Evolutionary conservation across 2,888 invertebrate genomes (phyloP), one percentile per base, ranked within the genome.

Genomic region (Drosophila anomalata): DNA sequence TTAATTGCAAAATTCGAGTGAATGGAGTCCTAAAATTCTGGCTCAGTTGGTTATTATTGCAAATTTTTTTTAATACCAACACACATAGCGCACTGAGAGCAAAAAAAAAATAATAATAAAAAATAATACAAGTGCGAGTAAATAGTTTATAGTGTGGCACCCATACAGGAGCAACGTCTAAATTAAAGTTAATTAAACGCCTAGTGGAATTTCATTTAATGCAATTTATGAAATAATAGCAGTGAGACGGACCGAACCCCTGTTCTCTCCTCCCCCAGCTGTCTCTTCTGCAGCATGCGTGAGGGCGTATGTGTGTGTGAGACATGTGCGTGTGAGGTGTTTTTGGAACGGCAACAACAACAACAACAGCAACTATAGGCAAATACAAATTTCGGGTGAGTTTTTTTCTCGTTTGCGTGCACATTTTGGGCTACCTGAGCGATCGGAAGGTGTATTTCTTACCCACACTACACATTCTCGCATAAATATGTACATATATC

Each of bases 181-280:
- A 85, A 85, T 80, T 85, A 78, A 80, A 87, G 79, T 85, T 87
- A 87, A 85, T 85, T 85, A 87, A 80, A 67, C 69, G 72, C 70
- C 60, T 74, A 78, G 67, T 79, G 55, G 74, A 77, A 79, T 71
- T 60, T 73, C 72, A 76, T 77, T 78, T 78, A 82, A 82, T 76
- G 77, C 59, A 78, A 76, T 87, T 84, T 79, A 75, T 75, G 61
- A 86, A 79, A 79, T 75, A 79, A 76, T 75, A 79, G 71, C 67
- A 72, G 48, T 61, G 67, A 52, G 63, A 71, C 56, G 46, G 56
- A 70, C 73, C 17, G 17, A 4, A 24, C 3, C 22, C n/a, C n/a
- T 61, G 62, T 58, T 55, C 42, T 29, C 55, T 29, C 52, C 42
- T 36, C 54, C 66, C 62, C 29, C 41, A 58, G 46, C 59, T 51